A percentile compares a stretch with the other conserved stretches of the same genome.
Conservation (phyloP, 2,888 invertebrate species). For the Lithophane ornitopus region DNA sequence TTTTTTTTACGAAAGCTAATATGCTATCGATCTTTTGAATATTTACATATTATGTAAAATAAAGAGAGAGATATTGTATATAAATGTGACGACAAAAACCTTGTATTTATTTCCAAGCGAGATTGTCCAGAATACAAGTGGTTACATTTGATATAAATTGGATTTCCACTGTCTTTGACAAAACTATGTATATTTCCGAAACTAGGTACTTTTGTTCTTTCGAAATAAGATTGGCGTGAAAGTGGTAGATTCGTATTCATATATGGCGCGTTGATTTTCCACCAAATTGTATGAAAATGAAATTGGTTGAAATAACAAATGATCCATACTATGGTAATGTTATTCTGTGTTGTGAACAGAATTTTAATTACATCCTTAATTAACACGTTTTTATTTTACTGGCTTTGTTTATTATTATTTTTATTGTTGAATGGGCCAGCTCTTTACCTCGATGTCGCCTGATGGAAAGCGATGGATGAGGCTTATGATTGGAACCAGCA, state of each 20-base stretch:
- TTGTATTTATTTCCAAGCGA: conserved; percentile 40
- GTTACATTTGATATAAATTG: conserved; percentile 62
- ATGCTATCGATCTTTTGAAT: background rate
- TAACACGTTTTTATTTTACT: background rate
- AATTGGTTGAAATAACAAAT: background rate
- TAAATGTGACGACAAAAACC: conserved; percentile 15
- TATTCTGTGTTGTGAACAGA: background rate
- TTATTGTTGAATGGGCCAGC: no score
- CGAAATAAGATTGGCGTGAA: conserved; percentile 56
- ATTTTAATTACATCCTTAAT: background rate
- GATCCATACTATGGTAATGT: background rate
- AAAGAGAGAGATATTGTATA: background rate
- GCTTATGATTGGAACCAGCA: no score
- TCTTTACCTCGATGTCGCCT: no score
- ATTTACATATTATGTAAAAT: conserved; percentile 5
- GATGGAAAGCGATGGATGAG: no score
- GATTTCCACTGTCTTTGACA: conserved; percentile 52
- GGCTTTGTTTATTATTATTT: background rate
- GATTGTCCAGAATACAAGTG: conserved; percentile 45
- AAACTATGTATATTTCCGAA: conserved; percentile 53
- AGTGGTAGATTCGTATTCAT: conserved; percentile 37
- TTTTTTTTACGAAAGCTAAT: background rate
- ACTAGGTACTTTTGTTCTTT: conserved; percentile 57
- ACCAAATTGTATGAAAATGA: conserved; percentile 1
- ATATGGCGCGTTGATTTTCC: conserved; percentile 8